Evolutionary conservation across 2,797 vertebrate species (phyloP).

Genomic region (Gymnoscopelus microlampas): DNA sequence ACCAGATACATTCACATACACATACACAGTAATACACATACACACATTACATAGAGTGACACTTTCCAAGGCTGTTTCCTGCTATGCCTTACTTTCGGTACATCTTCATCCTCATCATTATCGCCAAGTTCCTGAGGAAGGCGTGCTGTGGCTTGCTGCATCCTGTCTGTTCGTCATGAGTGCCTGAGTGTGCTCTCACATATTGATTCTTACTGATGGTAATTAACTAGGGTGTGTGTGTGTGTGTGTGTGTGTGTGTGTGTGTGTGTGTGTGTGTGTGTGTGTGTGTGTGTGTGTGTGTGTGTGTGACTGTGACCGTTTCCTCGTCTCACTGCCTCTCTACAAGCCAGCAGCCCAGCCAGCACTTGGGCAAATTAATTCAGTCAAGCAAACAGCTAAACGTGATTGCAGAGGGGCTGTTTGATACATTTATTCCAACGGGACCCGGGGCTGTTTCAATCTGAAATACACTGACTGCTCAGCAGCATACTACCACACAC

Average conservation of each 20-base stretch:
- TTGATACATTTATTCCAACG: conserved; percentile 50
- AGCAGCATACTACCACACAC: background rate
- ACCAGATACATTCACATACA: background rate
- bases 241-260: conserved; percentile 1
- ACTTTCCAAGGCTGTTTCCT: background rate
- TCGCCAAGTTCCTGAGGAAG: conserved; percentile 12
- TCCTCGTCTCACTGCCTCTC: background rate
- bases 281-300: conserved; percentile 5
- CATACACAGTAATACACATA: background rate
- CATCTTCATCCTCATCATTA: conserved; percentile 6
- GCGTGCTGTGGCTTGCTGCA: conserved; percentile 1
- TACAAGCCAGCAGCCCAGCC: conserved; percentile 11
- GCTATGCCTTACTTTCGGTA: background rate
- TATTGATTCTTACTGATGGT: conserved; percentile 20
- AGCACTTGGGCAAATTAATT: conserved; percentile 54
- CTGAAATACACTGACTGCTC: background rate
- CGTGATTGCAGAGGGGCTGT: conserved; percentile 34
- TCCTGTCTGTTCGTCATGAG: conserved; percentile 16
- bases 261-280: conserved; percentile 21
- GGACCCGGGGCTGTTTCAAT: conserved; percentile 21
- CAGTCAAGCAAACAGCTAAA: conserved; percentile 36
- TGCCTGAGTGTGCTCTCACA: conserved; percentile 2
- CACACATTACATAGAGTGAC: background rate
- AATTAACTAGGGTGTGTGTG: conserved; percentile 18
- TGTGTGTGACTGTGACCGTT: background rate